A percentile compares a stretch with the other conserved stretches of the same genome.
Evolutionary conservation across 2,113 vertebrate species (phyloP).

Genomic region (Osmerus mordax): DNA sequence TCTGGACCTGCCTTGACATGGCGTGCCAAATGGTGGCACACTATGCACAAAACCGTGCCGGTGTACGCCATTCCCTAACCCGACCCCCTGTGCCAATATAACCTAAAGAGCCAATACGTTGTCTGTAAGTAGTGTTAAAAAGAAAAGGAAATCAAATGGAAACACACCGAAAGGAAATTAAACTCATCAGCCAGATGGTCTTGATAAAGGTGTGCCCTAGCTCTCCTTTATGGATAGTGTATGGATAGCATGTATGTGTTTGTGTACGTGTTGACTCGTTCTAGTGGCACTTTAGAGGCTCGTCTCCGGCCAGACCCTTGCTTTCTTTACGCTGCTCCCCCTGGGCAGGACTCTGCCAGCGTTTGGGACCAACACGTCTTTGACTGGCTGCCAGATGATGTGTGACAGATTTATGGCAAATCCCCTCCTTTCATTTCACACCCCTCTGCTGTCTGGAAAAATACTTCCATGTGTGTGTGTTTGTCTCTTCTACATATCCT

Average conservation of each 20-base stretch:
- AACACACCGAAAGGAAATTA: no score
- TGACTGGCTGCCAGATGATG: slow-evolving; percentile 38
- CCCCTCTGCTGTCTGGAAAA: slow-evolving; percentile 55
- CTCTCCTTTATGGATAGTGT: no score
- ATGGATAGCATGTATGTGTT: no score
- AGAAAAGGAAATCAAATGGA: no score
- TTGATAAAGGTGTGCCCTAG: no score
- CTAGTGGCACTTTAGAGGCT: slow-evolving; percentile 13
- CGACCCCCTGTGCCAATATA: not conserved
- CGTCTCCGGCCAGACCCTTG: not conserved
- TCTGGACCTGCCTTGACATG: slow-evolving; percentile 27
- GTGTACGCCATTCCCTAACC: slow-evolving; percentile 22
- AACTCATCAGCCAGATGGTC: no score
- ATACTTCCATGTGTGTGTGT: slow-evolving; percentile 56
- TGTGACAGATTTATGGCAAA: slow-evolving; percentile 40
- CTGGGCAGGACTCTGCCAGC: slow-evolving; percentile 19
- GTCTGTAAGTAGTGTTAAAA: slow-evolving; percentile 2
- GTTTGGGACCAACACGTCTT: slow-evolving; percentile 30
- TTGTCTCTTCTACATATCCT: slow-evolving; percentile 27
- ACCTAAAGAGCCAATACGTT: slow-evolving; percentile 24
- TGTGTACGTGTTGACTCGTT: slow-evolving; percentile 20
- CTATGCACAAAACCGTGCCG: slow-evolving; percentile 23
- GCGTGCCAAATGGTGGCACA: slow-evolving; percentile 38
- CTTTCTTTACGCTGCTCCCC: slow-evolving; percentile 5
- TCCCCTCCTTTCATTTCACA: slow-evolving; percentile 37